Percentiles rank a stretch among this genome's conserved stretches.
phyloP scores from a whole-genome alignment of 2,797 vertebrate species.

The Melanotaenia pygmaea region DNA sequence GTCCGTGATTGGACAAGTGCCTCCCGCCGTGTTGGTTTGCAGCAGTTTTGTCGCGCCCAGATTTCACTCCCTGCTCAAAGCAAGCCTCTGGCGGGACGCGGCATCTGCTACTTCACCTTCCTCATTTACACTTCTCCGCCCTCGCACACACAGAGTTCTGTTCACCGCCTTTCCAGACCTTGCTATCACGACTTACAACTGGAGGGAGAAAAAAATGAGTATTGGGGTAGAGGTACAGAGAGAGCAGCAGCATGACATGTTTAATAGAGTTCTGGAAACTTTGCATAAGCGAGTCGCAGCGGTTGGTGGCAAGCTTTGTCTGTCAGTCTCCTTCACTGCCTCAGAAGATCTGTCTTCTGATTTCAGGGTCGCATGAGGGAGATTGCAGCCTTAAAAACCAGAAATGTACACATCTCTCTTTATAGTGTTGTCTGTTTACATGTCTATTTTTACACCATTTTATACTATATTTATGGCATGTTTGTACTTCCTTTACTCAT shows the following conservation, averaged over 20 bases:
- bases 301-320: slow-evolving; percentile 65
- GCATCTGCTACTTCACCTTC: slow-evolving; percentile 94
- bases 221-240: slow-evolving; percentile 46
- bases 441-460: not conserved
- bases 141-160: slow-evolving; percentile 64
- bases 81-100: slow-evolving; percentile 98
- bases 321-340: slow-evolving; percentile 11
- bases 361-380: slow-evolving; percentile 61
- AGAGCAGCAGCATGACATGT: slow-evolving; percentile 77
- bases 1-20: slow-evolving; percentile 98
- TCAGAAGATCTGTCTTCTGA: slow-evolving; percentile 42
- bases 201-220: slow-evolving; percentile 39
- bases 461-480: not conserved
- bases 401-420: slow-evolving; percentile 1
- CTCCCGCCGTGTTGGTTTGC: slow-evolving; percentile 98
- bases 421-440: not conserved
- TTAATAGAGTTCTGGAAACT: slow-evolving; percentile 81
- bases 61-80: slow-evolving; percentile 93
- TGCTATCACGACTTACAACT: slow-evolving; percentile 60
- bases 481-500: not conserved
- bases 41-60: slow-evolving; percentile 99
- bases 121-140: slow-evolving; percentile 82
- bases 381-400: slow-evolving; percentile 37
- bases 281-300: slow-evolving; percentile 63
- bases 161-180: slow-evolving; percentile 77